Evolutionary conservation across 2,797 vertebrate genomes (phyloP).

Genomic region (Enteromius mattozi): DNA sequence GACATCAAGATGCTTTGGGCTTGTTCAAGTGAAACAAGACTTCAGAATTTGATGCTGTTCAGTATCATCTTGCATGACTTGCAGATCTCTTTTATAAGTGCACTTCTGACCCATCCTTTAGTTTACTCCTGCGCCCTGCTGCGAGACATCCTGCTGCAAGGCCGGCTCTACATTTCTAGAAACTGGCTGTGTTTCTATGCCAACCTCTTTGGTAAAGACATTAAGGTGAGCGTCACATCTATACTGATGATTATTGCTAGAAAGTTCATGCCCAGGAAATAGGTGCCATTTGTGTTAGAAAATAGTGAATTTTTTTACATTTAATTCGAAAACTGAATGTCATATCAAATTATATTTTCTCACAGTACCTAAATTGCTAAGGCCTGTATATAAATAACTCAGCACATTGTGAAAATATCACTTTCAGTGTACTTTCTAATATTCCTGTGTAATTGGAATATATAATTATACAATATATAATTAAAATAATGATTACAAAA

Average conservation of each 20-base stretch:
- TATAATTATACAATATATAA: neutral
- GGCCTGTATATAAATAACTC: neutral
- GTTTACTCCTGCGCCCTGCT: slow-evolving; percentile 96
- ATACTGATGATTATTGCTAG: neutral
- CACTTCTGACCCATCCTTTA: slow-evolving; percentile 63
- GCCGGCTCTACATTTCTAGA: slow-evolving; percentile 94
- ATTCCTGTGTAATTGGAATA: neutral
- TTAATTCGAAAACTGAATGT: neutral
- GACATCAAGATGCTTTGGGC: neutral
- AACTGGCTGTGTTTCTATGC: slow-evolving; percentile 98
- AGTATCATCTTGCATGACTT: neutral
- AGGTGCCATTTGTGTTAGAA: neutral
- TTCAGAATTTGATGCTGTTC: neutral
- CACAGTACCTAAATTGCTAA: neutral
- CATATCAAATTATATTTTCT: neutral
- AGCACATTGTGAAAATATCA: neutral
- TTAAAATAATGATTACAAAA: neutral
- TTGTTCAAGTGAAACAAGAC: neutral
- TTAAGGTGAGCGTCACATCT: slow-evolving; percentile 81
- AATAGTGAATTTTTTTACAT: neutral
- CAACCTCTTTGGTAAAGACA: slow-evolving; percentile 95
- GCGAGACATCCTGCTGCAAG: slow-evolving; percentile 94
- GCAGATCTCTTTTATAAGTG: slow-evolving; percentile 15
- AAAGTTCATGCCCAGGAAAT: neutral
- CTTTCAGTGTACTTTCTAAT: neutral